A percentile compares a stretch with the other conserved stretches of the same genome.
Evolutionary conservation across 2,113 vertebrate genomes (phyloP).

Genomic region (Dicerorhinus sumatrensis): DNA sequence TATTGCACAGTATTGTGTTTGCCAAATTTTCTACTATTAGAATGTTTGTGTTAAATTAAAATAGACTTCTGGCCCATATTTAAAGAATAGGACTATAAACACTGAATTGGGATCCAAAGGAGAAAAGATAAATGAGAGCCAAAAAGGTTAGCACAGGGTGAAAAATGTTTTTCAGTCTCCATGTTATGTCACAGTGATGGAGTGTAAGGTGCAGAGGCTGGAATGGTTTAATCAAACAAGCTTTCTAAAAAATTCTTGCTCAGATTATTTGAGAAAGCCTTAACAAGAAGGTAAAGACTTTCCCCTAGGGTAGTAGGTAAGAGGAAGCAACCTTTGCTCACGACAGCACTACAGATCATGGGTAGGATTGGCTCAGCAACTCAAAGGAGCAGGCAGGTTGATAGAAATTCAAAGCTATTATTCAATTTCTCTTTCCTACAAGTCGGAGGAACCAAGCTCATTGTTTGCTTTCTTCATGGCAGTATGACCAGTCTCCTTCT

Average conservation of each 20-base stretch:
- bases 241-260: background rate
- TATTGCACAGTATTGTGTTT: background rate
- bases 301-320: background rate
- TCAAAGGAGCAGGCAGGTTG: background rate
- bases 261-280: background rate
- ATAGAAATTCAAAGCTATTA: background rate
- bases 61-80: background rate
- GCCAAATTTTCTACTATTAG: background rate
- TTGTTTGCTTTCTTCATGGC: background rate
- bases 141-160: background rate
- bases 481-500: background rate
- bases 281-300: conserved; percentile 52
- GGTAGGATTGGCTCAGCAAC: background rate
- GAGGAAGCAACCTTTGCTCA: background rate
- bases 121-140: conserved; percentile 1
- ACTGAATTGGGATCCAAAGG: background rate
- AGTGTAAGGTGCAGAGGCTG: background rate
- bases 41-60: conserved; percentile 2
- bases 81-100: background rate
- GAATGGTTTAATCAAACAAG: conserved; percentile 22
- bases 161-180: background rate
- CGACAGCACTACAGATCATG: background rate
- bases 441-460: background rate
- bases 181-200: conserved; percentile 32
- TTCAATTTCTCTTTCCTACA: background rate